These are phyloP conservation scores for Charadrius vociferus DNA, from an alignment of 2,113 vertebrate genomes.

Conservation along the genomic window DNA sequence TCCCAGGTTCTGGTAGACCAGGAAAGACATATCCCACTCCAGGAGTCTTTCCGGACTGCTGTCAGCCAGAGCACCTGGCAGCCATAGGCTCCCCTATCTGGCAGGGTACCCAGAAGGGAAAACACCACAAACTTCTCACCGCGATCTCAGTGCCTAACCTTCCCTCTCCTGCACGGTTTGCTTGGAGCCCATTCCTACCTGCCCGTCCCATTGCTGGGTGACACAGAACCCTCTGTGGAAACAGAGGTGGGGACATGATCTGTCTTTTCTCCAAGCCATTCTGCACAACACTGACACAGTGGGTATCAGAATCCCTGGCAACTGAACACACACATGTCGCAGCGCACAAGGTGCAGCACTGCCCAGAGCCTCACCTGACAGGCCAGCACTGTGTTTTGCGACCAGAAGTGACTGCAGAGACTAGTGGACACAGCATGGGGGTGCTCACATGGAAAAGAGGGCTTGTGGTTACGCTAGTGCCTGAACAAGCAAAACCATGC, in stretches of 20 bases:
- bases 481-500: not conserved
- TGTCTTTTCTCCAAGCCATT: too few relatives aligned
- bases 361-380: rapidly evolving
- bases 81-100: not conserved
- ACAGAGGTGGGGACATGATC: rapidly evolving
- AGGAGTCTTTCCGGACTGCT: not conserved
- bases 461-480: not conserved
- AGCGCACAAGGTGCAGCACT: rapidly evolving
- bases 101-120: not conserved
- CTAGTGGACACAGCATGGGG: not conserved
- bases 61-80: not conserved
- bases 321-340: not conserved
- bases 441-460: not conserved
- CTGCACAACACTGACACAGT: rapidly evolving
- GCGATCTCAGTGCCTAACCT: not conserved
- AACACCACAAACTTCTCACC: not conserved
- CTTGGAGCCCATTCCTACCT: not conserved
- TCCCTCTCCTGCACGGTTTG: not conserved
- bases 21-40: not conserved
- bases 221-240: rapidly evolving
- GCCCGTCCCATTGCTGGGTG: not conserved
- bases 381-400: not conserved
- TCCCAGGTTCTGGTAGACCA: not conserved
- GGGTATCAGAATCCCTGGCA: not conserved
- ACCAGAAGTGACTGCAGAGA: not conserved